Evolutionary conservation across 2,797 vertebrate genomes (phyloP), one percentile per base, ranked within the genome.

Genomic region (Semaprochilodus insignis): DNA sequence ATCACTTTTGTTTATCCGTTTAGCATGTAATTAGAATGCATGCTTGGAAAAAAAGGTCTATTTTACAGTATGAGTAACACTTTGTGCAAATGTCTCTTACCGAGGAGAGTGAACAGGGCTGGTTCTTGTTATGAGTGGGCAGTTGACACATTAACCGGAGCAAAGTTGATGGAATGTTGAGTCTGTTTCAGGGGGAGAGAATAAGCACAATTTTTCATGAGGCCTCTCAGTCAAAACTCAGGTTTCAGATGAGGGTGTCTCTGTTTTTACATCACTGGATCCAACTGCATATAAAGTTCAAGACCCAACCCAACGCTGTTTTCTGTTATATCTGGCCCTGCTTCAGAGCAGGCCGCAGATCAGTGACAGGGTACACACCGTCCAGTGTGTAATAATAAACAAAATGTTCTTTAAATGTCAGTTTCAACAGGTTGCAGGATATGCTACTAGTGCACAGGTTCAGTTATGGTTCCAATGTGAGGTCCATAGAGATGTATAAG

Each of bases 221-320:
- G 73, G 70, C 21, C 62, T 74, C 70, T 69, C 25, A 36, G 60
- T 75, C 55, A 27, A 75, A 66, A 66, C 74, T 80, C 63, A 59
- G 67, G 77, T 63, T 72, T 76, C 55, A 67, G 48, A 23, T n/a
- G 15, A 48, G 71, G 52, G 25, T 73, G 59, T 65, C 67, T 62
- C 55, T 73, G 77, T 72, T 83, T 78, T 66, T 78, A 71, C 74
- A 77, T 86, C 80, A 78, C 83, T 85, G 74, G 79, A 79, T 78
- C 65, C 19, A 65, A 57, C 74, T 78, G 74, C 79, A 70, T 31
- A 69, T 72, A 78, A 78, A 79, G 74, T 75, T 82, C 44, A 65
- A 70, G 40, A 59, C 78, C 77, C 75, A 78, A 36, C 59, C 71
- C 77, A 82, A n/a, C 31, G 6, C 15, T 52, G 75, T 44, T 82